Conservation (phyloP, 2,888 invertebrate genomes). For the Saturnia pavonia region DNA sequence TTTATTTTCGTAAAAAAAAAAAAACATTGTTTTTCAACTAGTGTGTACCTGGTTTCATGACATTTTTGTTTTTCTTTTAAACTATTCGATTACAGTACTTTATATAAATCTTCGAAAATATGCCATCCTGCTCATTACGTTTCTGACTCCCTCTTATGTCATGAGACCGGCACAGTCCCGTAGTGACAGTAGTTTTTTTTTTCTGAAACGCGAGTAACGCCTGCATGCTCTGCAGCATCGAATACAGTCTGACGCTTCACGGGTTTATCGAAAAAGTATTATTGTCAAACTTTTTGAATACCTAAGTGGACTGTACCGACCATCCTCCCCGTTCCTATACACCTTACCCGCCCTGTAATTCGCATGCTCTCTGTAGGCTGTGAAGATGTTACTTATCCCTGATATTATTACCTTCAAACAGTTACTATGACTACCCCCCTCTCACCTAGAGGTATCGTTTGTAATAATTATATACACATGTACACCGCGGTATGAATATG, state of each 20-base stretch:
- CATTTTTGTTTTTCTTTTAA: constrained; percentile 38
- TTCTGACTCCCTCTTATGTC: constrained; percentile 50
- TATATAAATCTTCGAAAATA: constrained; percentile 37
- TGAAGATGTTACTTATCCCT: constrained; percentile 79
- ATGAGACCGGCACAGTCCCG: constrained; percentile 58
- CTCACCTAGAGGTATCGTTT: constrained; percentile 26
- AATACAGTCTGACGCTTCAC: constrained; percentile 73
- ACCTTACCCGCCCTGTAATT: constrained; percentile 44
- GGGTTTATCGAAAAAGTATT: constrained; percentile 41
- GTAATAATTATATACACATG: constrained; percentile 48
- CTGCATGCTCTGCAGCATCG: constrained; percentile 67
- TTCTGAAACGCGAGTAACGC: constrained; percentile 50
- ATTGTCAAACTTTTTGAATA: constrained; percentile 42
- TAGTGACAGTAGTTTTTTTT: constrained; percentile 51
- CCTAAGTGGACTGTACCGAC: constrained; percentile 62
- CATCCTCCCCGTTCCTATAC: constrained; percentile 46
- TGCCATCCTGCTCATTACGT: constrained; percentile 25
- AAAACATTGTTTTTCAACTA: constrained; percentile 52
- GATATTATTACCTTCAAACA: constrained; percentile 70
- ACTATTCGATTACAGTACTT: constrained; percentile 29
- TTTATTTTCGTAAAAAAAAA: constrained; percentile 63
- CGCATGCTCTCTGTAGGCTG: constrained; percentile 79
- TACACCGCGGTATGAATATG: constrained; percentile 78
- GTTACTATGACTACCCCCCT: constrained; percentile 71
- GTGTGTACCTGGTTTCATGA: constrained; percentile 68